These are phyloP conservation scores for Lissonota sp. DNA, from an alignment of 2,888 invertebrate genomes.

Conservation along the genomic window DNA sequence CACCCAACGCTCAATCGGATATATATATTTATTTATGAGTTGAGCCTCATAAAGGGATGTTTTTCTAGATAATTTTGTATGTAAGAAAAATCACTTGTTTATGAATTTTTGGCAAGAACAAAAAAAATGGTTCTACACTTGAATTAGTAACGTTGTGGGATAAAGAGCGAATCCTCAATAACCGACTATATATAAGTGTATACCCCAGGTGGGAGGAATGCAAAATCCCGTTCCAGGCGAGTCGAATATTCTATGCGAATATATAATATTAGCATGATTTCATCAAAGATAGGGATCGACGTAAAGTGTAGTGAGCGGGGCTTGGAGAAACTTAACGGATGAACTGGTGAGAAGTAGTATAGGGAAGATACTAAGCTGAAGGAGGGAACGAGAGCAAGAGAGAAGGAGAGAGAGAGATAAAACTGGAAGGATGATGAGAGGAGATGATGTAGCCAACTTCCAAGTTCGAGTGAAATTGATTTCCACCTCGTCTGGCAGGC, in stretches of 20 bases:
- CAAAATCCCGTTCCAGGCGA: background rate
- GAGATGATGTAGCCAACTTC: constrained; percentile 48
- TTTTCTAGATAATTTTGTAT: too few species aligned
- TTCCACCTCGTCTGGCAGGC: constrained; percentile 53
- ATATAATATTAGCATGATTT: constrained; percentile 40
- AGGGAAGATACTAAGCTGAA: background rate
- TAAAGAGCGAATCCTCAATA: too few species aligned
- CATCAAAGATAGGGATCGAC: constrained; percentile 39
- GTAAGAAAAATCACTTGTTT: too few species aligned
- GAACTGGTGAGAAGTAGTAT: constrained; percentile 6
- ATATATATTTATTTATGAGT: background rate
- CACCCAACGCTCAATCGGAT: background rate
- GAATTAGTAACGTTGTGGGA: too few species aligned
- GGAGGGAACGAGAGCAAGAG: background rate
- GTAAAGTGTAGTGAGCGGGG: constrained; percentile 22
- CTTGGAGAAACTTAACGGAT: constrained; percentile 43
- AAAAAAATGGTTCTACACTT: too few species aligned
- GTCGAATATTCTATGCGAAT: constrained; percentile 24
- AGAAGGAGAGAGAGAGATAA: constrained; percentile 6
- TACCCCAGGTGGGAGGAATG: background rate
- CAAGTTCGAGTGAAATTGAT: constrained; percentile 59
- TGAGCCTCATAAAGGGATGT: too few species aligned
- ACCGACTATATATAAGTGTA: too few species aligned
- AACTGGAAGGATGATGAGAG: constrained; percentile 32
- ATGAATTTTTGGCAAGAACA: too few species aligned